A percentile compares a stretch with the other conserved stretches of the same genome.
Conservation (phyloP, 2,113 vertebrate species). For the Anoplopoma fimbria region DNA sequence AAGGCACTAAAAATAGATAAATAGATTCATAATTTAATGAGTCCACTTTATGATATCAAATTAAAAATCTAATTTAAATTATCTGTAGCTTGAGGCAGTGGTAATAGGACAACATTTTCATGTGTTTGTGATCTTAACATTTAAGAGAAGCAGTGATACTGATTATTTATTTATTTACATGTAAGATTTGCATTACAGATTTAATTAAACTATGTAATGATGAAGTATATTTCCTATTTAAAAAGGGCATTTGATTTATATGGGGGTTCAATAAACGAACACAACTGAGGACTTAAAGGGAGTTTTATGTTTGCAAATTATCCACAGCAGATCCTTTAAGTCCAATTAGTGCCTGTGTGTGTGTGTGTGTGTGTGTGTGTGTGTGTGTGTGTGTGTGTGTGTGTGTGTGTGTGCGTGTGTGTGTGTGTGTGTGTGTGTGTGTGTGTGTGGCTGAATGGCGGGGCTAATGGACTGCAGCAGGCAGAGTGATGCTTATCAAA, state of each 20-base stretch:
- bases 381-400: not conserved
- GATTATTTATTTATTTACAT: too few species aligned
- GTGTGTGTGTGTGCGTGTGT: constrained; percentile 15
- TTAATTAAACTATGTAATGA: too few species aligned
- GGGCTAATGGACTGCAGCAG: constrained; percentile 57
- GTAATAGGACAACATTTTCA: not conserved
- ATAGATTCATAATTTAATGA: too few species aligned
- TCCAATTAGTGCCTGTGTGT: not conserved
- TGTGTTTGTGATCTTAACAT: not conserved
- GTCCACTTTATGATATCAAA: not conserved
- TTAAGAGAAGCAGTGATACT: too few species aligned
- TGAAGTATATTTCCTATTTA: too few species aligned
- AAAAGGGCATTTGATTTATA: not conserved
- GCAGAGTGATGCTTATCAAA: constrained; percentile 58
- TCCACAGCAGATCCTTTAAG: constrained; percentile 7
- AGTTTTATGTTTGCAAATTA: not conserved
- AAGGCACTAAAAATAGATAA: too few species aligned
- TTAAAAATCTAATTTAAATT: not conserved
- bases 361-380: constrained; percentile 17
- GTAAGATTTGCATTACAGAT: too few species aligned
- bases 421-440: constrained; percentile 1
- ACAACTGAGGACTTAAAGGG: not conserved
- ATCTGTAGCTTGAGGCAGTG: not conserved
- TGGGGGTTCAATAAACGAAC: not conserved
- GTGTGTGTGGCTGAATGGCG: constrained; percentile 28